phyloP scores from a whole-genome alignment of 2,888 invertebrate species.

The Rhamnusium bicolor region DNA sequence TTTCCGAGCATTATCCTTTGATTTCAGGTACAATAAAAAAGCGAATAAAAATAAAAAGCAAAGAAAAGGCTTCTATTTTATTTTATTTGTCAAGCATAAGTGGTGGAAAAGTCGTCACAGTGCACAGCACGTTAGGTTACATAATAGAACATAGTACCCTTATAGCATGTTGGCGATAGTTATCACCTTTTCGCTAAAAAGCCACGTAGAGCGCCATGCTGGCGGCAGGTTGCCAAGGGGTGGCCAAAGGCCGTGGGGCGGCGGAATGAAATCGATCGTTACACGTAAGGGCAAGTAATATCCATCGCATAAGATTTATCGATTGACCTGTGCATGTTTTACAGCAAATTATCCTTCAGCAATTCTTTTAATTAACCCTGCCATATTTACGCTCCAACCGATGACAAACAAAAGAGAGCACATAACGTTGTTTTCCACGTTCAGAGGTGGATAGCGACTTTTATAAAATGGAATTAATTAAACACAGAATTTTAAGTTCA shows the following conservation, averaged over 20 bases:
- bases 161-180: conserved; percentile 65
- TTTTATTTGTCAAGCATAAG: conserved; percentile 30
- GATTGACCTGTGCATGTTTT: conserved; percentile 65
- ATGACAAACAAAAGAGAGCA: conserved; percentile 24
- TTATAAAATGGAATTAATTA: no score
- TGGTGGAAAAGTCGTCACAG: conserved; percentile 57
- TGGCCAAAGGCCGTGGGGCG: conserved; percentile 47
- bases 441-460: no score
- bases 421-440: no score
- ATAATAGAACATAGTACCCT: conserved; percentile 66
- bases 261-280: conserved; percentile 61
- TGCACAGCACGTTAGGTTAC: conserved; percentile 63
- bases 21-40: conserved; percentile 4
- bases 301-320: conserved; percentile 66
- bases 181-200: conserved; percentile 66
- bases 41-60: conserved; percentile 11
- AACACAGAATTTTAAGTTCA: no score
- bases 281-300: conserved; percentile 67
- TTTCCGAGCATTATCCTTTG: conserved; percentile 7
- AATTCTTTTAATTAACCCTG: conserved; percentile 52
- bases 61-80: conserved; percentile 17
- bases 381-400: conserved; percentile 26
- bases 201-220: conserved; percentile 54
- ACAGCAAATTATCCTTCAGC: conserved; percentile 53
- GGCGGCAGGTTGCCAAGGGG: conserved; percentile 47